These are phyloP conservation scores for Callitettix versicolor DNA, from an alignment of 1,140 invertebrate genomes.

Conservation along the genomic window DNA sequence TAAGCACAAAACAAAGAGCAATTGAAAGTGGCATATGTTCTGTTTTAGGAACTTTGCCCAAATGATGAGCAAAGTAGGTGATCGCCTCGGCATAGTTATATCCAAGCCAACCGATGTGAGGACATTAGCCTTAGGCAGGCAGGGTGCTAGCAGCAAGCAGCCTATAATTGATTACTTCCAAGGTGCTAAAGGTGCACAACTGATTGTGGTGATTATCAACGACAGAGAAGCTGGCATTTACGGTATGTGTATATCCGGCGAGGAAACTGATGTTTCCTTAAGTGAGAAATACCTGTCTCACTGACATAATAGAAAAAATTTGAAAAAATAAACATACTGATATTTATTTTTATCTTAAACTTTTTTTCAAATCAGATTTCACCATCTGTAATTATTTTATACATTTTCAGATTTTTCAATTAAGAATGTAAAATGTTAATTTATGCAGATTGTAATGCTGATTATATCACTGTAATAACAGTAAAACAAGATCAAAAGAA, in stretches of 20 bases:
- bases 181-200: conserved; percentile 13
- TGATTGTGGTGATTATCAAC: conserved; percentile 44
- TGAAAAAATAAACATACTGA: too few relatives aligned
- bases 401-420: too few relatives aligned
- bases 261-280: not conserved
- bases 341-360: too few relatives aligned
- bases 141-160: not conserved
- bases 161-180: not conserved
- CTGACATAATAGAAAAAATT: conserved; percentile 6
- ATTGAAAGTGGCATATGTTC: too few relatives aligned
- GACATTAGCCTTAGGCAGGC: not conserved
- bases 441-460: too few relatives aligned
- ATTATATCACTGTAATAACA: too few relatives aligned
- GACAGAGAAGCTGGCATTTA: conserved; percentile 33
- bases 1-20: too few relatives aligned
- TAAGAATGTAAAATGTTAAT: too few relatives aligned
- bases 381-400: too few relatives aligned
- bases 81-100: not conserved
- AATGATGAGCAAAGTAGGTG: not conserved
- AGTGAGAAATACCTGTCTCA: not conserved
- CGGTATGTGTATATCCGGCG: conserved; percentile 26
- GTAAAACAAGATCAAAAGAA: too few relatives aligned
- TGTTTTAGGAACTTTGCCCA: not conserved
- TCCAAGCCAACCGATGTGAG: not conserved
- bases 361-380: too few relatives aligned